Percentiles rank a stretch among this genome's conserved stretches.
These are phyloP conservation scores for Myanophis thanlyinensis DNA, from an alignment of 2,113 vertebrate genomes.

Conservation along the genomic window DNA sequence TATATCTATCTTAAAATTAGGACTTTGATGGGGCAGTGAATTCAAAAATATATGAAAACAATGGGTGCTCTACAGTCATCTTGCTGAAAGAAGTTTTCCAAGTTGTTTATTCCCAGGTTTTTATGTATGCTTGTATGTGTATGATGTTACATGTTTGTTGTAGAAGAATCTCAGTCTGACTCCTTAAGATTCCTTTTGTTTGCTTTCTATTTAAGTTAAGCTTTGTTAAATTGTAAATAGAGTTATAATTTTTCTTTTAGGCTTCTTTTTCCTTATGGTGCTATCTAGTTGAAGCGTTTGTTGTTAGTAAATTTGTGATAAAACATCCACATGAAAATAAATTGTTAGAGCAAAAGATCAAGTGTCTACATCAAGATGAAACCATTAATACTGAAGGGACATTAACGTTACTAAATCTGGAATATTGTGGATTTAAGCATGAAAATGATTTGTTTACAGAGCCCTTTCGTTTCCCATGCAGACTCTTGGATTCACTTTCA, in stretches of 20 bases:
- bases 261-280: not conserved
- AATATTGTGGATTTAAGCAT: not conserved
- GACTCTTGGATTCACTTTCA: not conserved
- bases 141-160: not conserved
- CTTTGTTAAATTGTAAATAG: not conserved
- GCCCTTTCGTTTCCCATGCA: not conserved
- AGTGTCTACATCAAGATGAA: not conserved
- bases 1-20: rapidly evolving
- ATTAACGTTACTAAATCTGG: not conserved
- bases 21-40: not conserved
- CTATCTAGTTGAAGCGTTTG: not conserved
- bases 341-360: not conserved
- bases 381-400: not conserved
- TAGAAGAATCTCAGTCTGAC: not conserved
- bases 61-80: not conserved
- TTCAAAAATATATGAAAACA: not conserved
- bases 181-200: not conserved
- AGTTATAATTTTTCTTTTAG: not conserved
- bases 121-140: not conserved
- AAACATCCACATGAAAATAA: not conserved
- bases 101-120: not conserved
- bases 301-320: not conserved
- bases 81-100: not conserved
- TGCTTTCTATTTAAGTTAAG: rapidly evolving
- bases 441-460: not conserved